Conservation (phyloP, 2,888 invertebrate genomes). For the Tortrix viridana region DNA sequence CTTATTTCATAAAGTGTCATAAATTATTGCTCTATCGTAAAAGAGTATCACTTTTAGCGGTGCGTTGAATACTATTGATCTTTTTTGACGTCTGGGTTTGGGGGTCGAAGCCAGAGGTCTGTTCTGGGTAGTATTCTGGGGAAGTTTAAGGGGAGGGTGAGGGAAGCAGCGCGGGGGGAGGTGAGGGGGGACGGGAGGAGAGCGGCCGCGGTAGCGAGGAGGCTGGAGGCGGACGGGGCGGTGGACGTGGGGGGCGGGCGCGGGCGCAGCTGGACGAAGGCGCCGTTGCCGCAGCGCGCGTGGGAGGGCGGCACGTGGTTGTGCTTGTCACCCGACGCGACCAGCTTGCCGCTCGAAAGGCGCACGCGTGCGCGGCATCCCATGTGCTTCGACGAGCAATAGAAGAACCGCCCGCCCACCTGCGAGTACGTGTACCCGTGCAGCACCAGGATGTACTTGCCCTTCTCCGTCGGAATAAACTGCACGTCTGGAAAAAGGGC, state of each 20-base stretch:
- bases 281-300: constrained; percentile 78
- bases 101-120: constrained; percentile 68
- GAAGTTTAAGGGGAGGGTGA: constrained; percentile 71
- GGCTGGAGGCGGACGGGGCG: constrained; percentile 43
- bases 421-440: constrained; percentile 79
- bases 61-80: constrained; percentile 47
- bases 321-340: constrained; percentile 72
- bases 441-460: constrained; percentile 77
- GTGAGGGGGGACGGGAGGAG: constrained; percentile 61
- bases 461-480: constrained; percentile 81
- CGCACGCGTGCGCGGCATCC: constrained; percentile 76
- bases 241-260: constrained; percentile 45
- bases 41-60: constrained; percentile 25
- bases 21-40: constrained; percentile 37
- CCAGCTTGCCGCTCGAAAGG: constrained; percentile 67
- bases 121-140: constrained; percentile 75
- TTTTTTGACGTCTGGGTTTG: constrained; percentile 66
- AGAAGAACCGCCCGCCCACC: constrained; percentile 79
- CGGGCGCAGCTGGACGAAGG: constrained; percentile 76
- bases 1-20: constrained; percentile 35
- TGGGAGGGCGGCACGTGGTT: constrained; percentile 78
- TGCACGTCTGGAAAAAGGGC: constrained; percentile 70
- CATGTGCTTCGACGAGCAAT: constrained; percentile 80
- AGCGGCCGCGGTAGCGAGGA: constrained; percentile 48
- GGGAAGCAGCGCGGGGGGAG: constrained; percentile 61